Evolutionary conservation across 2,888 invertebrate genomes (phyloP), one percentile per base, ranked within the genome.

Genomic region (Frankliniella intonsa): DNA sequence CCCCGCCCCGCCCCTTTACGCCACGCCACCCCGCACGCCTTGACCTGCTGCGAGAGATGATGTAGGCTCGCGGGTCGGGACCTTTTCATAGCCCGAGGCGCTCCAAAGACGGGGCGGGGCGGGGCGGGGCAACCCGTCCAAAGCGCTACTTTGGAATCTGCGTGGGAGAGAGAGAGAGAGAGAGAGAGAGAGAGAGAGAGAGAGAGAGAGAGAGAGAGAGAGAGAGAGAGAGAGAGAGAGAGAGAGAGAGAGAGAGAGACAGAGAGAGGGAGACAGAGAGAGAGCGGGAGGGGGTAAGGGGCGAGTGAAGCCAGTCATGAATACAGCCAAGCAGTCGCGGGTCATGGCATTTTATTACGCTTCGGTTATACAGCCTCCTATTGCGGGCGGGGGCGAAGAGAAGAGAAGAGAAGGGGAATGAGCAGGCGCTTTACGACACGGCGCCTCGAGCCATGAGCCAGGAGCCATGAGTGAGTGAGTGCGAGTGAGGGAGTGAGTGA

Each of bases 241-340:
- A 62, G 19, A 55, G 14, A 17, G 3, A 19, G 7, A 55, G 55
- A 12, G 14, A 55, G 10, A 51, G 9, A 51, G 12, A 51, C 55
- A 55, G 55, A 12, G 14, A 10, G 55, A 10, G 55, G 10, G 51
- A 51, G 51, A 51, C 51, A 12, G 10, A 51, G 51, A 51, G 10
- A 51, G 51, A 12, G 55, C 55, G 55, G 62, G 19, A 14, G 62
- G 17, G 19, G 62, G 55, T 10, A 7, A 14, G 62, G 17, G 19
- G 62, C 62, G 62, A 17, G 62, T n/a, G 62, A 62, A 62, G 62
- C 62, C 62, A 62, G 62, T n/a, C 62, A 62, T 62, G 62, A 62
- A 62, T 62, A 62, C 62, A 62, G 7, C 62, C 62, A 62, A 62
- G 62, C n/a, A 17, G 19, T 62, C 62, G 62, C 17, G 62, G n/a